Evolutionary conservation across 1,140 invertebrate species (phyloP).

Genomic region (Melitaea cinxia): DNA sequence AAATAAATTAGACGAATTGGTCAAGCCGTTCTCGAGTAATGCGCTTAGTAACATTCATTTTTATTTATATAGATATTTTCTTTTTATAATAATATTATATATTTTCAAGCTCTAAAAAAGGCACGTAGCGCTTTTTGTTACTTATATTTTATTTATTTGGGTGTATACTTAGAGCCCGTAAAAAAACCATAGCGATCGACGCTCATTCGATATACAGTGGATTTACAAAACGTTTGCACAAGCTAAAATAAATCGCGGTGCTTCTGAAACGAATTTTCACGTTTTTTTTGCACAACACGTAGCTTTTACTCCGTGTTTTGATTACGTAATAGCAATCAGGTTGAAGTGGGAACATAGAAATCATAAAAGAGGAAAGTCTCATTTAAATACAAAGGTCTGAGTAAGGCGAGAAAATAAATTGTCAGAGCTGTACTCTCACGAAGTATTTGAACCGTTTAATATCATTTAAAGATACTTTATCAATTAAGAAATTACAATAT

Average conservation of each 20-base stretch:
- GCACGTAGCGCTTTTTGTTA: not conserved
- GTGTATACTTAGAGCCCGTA: not conserved
- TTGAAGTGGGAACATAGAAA: conserved; percentile 12
- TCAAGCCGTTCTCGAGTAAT: too few relatives aligned
- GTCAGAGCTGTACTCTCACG: too few relatives aligned
- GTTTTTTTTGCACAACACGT: conserved; percentile 11
- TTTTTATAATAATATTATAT: not conserved
- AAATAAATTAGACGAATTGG: too few relatives aligned
- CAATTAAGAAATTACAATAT: too few relatives aligned
- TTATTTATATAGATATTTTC: not conserved
- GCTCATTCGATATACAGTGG: not conserved
- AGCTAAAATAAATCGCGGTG: conserved; percentile 12
- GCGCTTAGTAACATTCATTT: not conserved
- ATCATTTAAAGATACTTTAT: too few relatives aligned
- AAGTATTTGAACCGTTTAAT: too few relatives aligned
- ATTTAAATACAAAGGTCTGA: not conserved
- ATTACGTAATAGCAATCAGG: conserved; percentile 16
- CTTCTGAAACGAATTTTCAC: conserved; percentile 24
- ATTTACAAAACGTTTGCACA: not conserved
- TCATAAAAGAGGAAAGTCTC: not conserved
- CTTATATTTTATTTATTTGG: not conserved
- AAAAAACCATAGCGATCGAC: not conserved
- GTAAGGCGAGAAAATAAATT: not conserved
- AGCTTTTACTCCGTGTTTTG: conserved; percentile 21
- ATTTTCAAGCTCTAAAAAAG: not conserved